Conservation (phyloP, 2,888 invertebrate genomes). For the Apamea anceps region DNA sequence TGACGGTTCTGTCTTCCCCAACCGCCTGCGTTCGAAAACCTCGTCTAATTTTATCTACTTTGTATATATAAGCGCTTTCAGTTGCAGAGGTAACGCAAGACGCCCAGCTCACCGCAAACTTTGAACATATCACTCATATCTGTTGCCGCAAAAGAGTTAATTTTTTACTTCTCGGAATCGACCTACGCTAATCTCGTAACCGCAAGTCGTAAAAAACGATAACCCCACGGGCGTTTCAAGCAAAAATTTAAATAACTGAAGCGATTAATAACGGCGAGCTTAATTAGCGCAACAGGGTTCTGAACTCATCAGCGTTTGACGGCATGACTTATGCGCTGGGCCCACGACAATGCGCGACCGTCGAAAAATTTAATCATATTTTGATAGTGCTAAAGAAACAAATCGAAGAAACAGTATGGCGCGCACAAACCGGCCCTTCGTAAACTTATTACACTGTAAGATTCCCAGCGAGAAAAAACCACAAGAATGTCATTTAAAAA, state of each 20-base stretch:
- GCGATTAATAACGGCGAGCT: slow-evolving; percentile 85
- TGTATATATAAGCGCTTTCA: slow-evolving; percentile 64
- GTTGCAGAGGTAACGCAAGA: slow-evolving; percentile 59
- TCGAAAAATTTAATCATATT: slow-evolving; percentile 78
- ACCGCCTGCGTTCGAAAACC: slow-evolving; percentile 84
- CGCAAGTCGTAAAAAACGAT: slow-evolving; percentile 85
- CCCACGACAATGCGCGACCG: slow-evolving; percentile 79
- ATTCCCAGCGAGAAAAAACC: slow-evolving; percentile 88
- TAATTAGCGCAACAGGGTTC: slow-evolving; percentile 85
- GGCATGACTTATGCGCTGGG: slow-evolving; percentile 79
- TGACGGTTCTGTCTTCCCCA: slow-evolving; percentile 87
- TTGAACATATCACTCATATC: slow-evolving; percentile 77
- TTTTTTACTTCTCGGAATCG: slow-evolving; percentile 85
- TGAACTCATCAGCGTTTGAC: slow-evolving; percentile 82
- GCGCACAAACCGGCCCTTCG: slow-evolving; percentile 84
- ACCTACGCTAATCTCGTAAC: slow-evolving; percentile 85
- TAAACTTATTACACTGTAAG: slow-evolving; percentile 85
- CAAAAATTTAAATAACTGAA: slow-evolving; percentile 85
- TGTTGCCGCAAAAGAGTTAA: slow-evolving; percentile 78
- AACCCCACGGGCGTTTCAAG: slow-evolving; percentile 78
- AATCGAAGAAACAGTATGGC: slow-evolving; percentile 77
- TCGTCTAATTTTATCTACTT: slow-evolving; percentile 78
- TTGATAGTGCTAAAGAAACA: slow-evolving; percentile 75
- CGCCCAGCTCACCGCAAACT: slow-evolving; percentile 64
- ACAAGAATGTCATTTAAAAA: slow-evolving; percentile 90